Evolutionary conservation across 2,113 vertebrate genomes (phyloP).

Genomic region (Chlorodrepanis virens): DNA sequence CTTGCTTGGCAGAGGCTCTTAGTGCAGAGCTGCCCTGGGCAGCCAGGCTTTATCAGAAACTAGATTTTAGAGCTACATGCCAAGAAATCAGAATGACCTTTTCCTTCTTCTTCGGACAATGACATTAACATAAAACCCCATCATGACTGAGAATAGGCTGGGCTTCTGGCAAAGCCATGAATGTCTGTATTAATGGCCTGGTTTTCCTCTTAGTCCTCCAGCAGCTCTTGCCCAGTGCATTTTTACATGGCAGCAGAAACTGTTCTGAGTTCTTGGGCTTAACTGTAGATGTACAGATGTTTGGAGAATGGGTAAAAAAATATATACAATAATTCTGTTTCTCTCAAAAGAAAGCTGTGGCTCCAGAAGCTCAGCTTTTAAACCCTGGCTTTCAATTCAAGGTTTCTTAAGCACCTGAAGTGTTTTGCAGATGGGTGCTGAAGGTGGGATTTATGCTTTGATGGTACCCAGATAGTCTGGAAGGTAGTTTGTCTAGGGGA

Average conservation of each 20-base stretch:
- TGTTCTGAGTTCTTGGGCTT: not conserved
- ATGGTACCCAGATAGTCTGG: not conserved
- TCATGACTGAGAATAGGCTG: not conserved
- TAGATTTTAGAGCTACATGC: not conserved
- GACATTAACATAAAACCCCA: not conserved
- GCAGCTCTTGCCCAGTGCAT: not conserved
- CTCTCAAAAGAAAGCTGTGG: not conserved
- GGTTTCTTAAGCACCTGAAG: not conserved
- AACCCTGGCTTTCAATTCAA: not conserved
- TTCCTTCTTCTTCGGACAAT: not conserved
- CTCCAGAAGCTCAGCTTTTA: not conserved
- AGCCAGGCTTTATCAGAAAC: conserved; percentile 26
- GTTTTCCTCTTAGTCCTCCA: not conserved
- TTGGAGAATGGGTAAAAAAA: not conserved
- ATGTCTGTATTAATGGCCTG: not conserved
- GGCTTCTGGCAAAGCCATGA: not conserved
- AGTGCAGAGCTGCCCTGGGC: not conserved
- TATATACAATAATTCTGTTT: not conserved
- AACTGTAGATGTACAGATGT: not conserved
- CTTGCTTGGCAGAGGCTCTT: conserved; percentile 25
- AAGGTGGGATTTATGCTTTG: not conserved
- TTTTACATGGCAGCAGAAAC: not conserved
- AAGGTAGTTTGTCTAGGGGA: not conserved
- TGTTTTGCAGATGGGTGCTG: not conserved
- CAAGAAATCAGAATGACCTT: conserved; percentile 7